Evolutionary conservation across 2,888 invertebrate species (phyloP), one percentile per base, ranked within the genome.

Genomic region (Pinctada fucata): DNA sequence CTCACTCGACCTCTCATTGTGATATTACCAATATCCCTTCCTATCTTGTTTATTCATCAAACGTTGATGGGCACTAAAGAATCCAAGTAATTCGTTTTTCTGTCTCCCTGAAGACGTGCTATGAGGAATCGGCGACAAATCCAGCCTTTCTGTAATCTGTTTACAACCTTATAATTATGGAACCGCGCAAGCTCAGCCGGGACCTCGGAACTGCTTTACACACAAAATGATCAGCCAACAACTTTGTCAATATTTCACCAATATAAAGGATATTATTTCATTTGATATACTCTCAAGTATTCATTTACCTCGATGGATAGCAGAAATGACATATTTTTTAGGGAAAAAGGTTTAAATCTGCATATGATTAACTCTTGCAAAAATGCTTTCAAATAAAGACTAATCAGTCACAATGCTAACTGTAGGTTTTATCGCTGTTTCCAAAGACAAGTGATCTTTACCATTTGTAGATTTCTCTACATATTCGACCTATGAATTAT

Each of bases 61-160:
- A 58, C 58, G 58, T 58, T 58, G 58, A 58, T 58, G 58, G 58
- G 58, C 58, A 58, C 58, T 58, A 58, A 58, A 58, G 58, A 58
- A 58, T 58, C 58, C 8, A 58, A 58, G 58, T 58, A 58, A 58
- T 58, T 58, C 58, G 58, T 58, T 58, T 58, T 58, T 58, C 58
- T 58, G 58, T 58, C 8, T 58, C 58, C 58, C 58, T 13, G 58
- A 58, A 58, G 58, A 58, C 58, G 58, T 13, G 6, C 6, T 58
- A 10, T 58, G 58, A 58, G 13, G 58, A 58, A 13, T 6, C 6
- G 58, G 58, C 6, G 58, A 58, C 58, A 58, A 58, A 6, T 13
- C 58, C 58, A 13, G 58, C 6, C 58, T 58, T 6, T 6, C 6
- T 58, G 13, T 58, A 58, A 58, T 58, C 58, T 58, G 58, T 58